Percentiles rank a stretch among this genome's conserved stretches.
Evolutionary conservation across 2,888 invertebrate genomes (phyloP).

Genomic region (Idaea straminata): DNA sequence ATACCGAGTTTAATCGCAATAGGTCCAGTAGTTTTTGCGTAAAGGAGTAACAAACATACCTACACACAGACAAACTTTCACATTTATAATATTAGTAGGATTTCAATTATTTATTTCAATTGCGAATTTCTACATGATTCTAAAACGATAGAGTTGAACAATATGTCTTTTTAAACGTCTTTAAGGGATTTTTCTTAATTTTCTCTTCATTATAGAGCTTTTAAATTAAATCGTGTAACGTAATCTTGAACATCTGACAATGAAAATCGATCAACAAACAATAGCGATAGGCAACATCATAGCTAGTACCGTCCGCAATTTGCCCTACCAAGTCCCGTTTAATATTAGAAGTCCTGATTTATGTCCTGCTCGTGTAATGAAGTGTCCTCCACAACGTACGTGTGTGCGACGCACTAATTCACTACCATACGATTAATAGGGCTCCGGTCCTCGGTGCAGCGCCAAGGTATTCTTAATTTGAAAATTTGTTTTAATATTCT

Average conservation of each 20-base stretch:
- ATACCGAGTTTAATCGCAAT: no score
- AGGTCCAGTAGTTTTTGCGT: no score
- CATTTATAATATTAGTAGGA: no score
- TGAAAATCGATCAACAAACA: conserved; percentile 2
- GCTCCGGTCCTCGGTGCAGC: conserved; percentile 11
- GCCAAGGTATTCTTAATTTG: neutral
- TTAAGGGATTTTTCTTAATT: no score
- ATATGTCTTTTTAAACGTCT: no score
- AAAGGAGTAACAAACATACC: no score
- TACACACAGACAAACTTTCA: no score
- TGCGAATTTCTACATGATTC: no score
- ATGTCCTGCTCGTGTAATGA: conserved; percentile 76
- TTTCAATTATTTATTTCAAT: no score
- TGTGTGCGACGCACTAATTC: conserved; percentile 74
- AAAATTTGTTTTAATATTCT: conserved; percentile 3
- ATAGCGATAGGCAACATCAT: conserved; percentile 4
- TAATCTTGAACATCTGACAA: neutral
- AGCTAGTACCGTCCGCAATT: conserved; percentile 50
- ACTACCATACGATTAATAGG: conserved; percentile 69
- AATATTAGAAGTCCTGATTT: conserved; percentile 81
- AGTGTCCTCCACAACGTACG: conserved; percentile 77
- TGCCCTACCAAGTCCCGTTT: conserved; percentile 78
- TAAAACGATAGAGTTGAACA: no score
- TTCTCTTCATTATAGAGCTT: no score
- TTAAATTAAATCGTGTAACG: no score